Percentiles rank a stretch among this genome's conserved stretches.
Evolutionary conservation across 2,888 invertebrate genomes (phyloP).

Genomic region (Papilio protenor): DNA sequence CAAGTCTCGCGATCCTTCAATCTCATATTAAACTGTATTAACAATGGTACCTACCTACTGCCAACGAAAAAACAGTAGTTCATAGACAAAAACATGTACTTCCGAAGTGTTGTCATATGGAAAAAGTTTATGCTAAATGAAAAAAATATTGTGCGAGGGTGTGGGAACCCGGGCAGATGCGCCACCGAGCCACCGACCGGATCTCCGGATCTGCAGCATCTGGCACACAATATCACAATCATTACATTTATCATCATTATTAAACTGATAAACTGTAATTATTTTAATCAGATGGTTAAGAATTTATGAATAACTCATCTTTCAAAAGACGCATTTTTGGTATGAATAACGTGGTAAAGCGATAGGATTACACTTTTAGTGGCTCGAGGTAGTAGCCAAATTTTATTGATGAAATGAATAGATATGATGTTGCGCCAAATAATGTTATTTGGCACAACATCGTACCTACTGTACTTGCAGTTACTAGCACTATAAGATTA

Average conservation of each 20-base stretch:
- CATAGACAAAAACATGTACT: slow-evolving; percentile 42
- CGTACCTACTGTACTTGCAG: background rate
- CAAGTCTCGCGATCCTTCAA: background rate
- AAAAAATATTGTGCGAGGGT: slow-evolving; percentile 57
- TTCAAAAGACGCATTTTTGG: background rate
- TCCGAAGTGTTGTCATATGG: slow-evolving; percentile 43
- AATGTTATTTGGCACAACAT: background rate
- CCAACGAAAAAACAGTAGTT: background rate
- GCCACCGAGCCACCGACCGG: slow-evolving; percentile 51
- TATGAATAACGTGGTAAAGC: too few relatives aligned
- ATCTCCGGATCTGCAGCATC: slow-evolving; percentile 65
- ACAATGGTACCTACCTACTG: slow-evolving; percentile 4
- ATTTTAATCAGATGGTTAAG: background rate
- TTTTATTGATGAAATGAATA: background rate
- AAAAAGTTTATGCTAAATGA: slow-evolving; percentile 42
- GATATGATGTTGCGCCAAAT: too few relatives aligned
- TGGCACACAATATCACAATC: slow-evolving; percentile 48
- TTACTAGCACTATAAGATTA: background rate
- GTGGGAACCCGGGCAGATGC: slow-evolving; percentile 79
- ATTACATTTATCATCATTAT: slow-evolving; percentile 21
- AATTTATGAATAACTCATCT: background rate
- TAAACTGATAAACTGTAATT: slow-evolving; percentile 1
- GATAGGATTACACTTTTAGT: background rate
- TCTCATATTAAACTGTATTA: background rate
- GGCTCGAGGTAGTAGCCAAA: background rate